Evolutionary conservation across 1,140 invertebrate species (phyloP), one percentile per base, ranked within the genome.

Genomic region (Pogonognathellus flavescens): DNA sequence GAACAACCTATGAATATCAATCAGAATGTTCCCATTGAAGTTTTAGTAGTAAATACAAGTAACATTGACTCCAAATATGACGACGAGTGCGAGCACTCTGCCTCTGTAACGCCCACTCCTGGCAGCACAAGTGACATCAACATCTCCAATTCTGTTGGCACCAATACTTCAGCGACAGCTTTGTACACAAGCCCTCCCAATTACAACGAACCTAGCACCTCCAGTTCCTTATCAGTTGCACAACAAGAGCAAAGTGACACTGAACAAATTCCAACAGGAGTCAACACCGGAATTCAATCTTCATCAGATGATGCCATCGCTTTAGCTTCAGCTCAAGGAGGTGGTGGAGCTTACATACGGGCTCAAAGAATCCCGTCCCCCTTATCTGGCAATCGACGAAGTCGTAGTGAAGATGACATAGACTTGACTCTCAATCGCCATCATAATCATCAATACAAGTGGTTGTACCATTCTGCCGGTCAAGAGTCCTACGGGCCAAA

Each of bases 321-420:
- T 16, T 49, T 76, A 10, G 25, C 70, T 9, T 31, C 31, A 41
- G 31, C 70, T 5, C 70, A 76, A 50, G 70, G 70, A 31, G 70
- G n/a, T n/a, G n/a, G n/a, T n/a, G 70, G 49, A 41, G 70, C 10
- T 1, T 76, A 76, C 16, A 76, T 76, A 49, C 70, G 70, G 10
- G 41, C 70, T 10, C 70, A 49, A 8, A 50, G 70, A 50, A 76
- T 49, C 70, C 25, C 70, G 9, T 49, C 81, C 11, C 81, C 81
- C 13, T 60, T 60, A 25, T 49, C 59, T 1, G 31, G 31, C 14
- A 25, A 59, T 9, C 31, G 81, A 60, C 20, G 81, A 18, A 82
- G 81, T 82, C 81, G 81, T 5, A 82, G 81, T 62, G 31, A 60
- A 49, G 81, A 82, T n/a, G 81, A 82, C 18, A 41, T 82, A 14